Evolutionary conservation across 2,888 invertebrate species (phyloP).

Genomic region (Brenthis daphne): DNA sequence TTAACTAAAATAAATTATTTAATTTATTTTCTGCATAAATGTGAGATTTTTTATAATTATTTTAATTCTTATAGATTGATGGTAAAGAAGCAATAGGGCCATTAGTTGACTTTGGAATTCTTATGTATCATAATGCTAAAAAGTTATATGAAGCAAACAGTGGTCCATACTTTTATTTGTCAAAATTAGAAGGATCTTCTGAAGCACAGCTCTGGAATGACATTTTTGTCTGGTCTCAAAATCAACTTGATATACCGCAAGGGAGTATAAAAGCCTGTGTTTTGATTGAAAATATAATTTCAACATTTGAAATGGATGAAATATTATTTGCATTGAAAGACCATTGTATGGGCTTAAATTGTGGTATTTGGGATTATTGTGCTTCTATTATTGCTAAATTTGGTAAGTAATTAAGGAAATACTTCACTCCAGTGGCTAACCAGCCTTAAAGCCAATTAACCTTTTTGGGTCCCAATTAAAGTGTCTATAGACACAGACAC

Average conservation of each 20-base stretch:
- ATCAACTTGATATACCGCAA: slow-evolving; percentile 77
- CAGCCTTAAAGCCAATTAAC: neutral
- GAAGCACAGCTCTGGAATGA: slow-evolving; percentile 87
- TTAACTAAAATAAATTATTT: too few relatives aligned
- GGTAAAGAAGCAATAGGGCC: slow-evolving; percentile 84
- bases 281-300: slow-evolving; percentile 86
- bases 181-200: slow-evolving; percentile 84
- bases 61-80: slow-evolving; percentile 67
- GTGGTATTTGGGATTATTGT: slow-evolving; percentile 89
- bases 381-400: slow-evolving; percentile 85
- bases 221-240: slow-evolving; percentile 85
- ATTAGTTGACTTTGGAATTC: slow-evolving; percentile 86
- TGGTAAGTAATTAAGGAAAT: slow-evolving; percentile 60
- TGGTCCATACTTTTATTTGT: slow-evolving; percentile 88
- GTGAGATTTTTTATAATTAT: neutral
- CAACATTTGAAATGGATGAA: slow-evolving; percentile 86
- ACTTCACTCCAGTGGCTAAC: too few relatives aligned
- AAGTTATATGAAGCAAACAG: slow-evolving; percentile 77
- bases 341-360: slow-evolving; percentile 87
- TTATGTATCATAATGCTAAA: slow-evolving; percentile 85
- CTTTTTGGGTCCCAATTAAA: too few relatives aligned
- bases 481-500: too few relatives aligned
- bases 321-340: slow-evolving; percentile 85
- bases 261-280: slow-evolving; percentile 87
- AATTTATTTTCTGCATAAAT: too few relatives aligned